Evolutionary conservation across 2,797 vertebrate genomes (phyloP), one percentile per base, ranked within the genome.

Genomic region (Chiroxiphia lanceolata): DNA sequence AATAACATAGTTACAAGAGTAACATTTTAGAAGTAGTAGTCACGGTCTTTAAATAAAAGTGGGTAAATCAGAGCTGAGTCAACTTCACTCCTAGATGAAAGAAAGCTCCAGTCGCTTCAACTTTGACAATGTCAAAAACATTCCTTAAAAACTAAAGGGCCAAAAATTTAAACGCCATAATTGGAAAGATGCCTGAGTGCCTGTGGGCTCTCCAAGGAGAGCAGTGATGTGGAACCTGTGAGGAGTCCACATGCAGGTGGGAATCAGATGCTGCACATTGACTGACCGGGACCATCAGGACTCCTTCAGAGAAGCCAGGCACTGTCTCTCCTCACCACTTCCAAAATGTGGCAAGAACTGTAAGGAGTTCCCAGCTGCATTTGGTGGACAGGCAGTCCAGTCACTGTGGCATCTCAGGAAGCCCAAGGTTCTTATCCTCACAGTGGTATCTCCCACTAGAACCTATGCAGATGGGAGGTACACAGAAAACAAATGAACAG

Each of bases 31-130:
- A 77, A 93, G 70, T 26, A 69, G 94, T 78, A 96, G 81, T 85
- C 94, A 84, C 33, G 45, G 45, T 77, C 86, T 90, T 89, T 80
- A 96, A 95, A 96, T 96, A 91, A 94, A 91, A 80, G 86, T 13
- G n/a, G 34, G 78, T 75, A 90, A 88, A 93, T 51, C 63, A 42
- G 38, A 91, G 59, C 63, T 90, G 82, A 91, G 70, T 88, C 89
- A 84, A 13, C 64, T 76, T 83, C 9, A 3, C 56, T 76, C 29
- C 61, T 38, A 18, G 44, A 78, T n/a, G 51, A 88, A 83, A 95
- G 80, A 34, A 83, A 90, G 57, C 40, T 83, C 47, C 54, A 23
- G 40, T 44, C 84, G 22, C 54, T 82, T 84, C 67, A 84, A 63
- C 19, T 63, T 63, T 4, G 16, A 87, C 63, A 45, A n/a, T 15